Evolutionary conservation across 1,140 invertebrate genomes (phyloP).

Genomic region (Dinothrombium tinctorium): DNA sequence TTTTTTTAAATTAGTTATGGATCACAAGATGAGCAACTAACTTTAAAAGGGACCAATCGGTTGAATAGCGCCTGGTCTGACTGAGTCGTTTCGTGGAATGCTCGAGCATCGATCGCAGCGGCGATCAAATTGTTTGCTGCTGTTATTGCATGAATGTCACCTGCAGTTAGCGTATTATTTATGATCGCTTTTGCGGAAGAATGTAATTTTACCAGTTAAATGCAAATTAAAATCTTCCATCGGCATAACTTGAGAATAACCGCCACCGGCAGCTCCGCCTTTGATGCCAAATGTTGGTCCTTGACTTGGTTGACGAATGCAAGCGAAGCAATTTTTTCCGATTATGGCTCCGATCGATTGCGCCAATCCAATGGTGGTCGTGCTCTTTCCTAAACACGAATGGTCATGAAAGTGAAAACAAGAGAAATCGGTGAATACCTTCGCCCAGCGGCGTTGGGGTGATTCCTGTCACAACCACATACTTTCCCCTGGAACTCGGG

Average conservation of each 20-base stretch:
- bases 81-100: conserved; percentile 85
- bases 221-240: conserved; percentile 99
- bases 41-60: conserved; percentile 50
- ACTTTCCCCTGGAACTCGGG: conserved; percentile 51
- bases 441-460: conserved; percentile 72
- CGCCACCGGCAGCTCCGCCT: conserved; percentile 82
- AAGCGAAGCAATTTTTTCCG: conserved; percentile 69
- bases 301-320: conserved; percentile 90
- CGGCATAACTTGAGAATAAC: conserved; percentile 83
- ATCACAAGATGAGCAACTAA: background rate
- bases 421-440: conserved; percentile 1
- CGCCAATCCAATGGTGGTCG: conserved; percentile 72
- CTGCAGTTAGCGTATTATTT: background rate
- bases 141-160: conserved; percentile 87
- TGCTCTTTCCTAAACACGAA: conserved; percentile 30
- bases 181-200: background rate
- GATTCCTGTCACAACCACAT: conserved; percentile 70
- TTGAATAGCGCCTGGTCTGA: conserved; percentile 54
- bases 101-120: conserved; percentile 59
- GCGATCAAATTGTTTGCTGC: conserved; percentile 93
- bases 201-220: conserved; percentile 42
- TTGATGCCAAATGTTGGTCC: conserved; percentile 98
- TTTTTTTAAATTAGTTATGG: background rate
- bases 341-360: conserved; percentile 72
- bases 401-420: too few relatives aligned